Evolutionary conservation across 2,797 vertebrate genomes (phyloP).

Genomic region (Lycodopsis pacificus): DNA sequence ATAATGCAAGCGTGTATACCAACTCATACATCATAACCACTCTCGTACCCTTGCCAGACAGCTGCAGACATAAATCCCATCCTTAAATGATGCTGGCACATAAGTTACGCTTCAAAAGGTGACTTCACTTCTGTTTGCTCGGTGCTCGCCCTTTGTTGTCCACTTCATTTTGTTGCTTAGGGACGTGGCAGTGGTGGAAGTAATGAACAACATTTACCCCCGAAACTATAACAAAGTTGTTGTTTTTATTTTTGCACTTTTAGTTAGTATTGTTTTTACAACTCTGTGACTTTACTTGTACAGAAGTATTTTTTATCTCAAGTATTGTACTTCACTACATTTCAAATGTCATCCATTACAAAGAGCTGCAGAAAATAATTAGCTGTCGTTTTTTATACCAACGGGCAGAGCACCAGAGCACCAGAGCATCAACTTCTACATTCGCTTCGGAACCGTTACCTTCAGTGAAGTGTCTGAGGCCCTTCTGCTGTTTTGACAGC

Average conservation of each 20-base stretch:
- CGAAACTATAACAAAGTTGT: not conserved
- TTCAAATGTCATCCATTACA: not conserved
- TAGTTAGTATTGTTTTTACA: not conserved
- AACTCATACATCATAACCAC: conserved; percentile 30
- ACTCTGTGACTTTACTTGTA: not conserved
- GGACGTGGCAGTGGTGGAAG: not conserved
- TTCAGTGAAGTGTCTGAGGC: not conserved
- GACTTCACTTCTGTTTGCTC: not conserved
- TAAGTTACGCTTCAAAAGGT: not conserved
- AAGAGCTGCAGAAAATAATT: not conserved
- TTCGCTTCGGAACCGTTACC: not conserved
- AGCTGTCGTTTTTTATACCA: not conserved
- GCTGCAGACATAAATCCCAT: conserved; percentile 2
- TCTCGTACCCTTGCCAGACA: conserved; percentile 16
- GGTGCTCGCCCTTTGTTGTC: conserved; percentile 6
- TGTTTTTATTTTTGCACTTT: not conserved
- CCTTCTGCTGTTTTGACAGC: not conserved
- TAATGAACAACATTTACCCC: not conserved
- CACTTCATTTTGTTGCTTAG: conserved; percentile 7
- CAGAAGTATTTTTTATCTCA: not conserved
- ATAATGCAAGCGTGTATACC: not conserved
- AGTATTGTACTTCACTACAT: not conserved
- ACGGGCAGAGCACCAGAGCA: not conserved
- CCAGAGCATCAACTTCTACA: not conserved
- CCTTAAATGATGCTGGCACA: not conserved